A percentile compares a stretch with the other conserved stretches of the same genome.
Conservation (phyloP, 2,113 vertebrate genomes). For the Mobula birostris region DNA sequence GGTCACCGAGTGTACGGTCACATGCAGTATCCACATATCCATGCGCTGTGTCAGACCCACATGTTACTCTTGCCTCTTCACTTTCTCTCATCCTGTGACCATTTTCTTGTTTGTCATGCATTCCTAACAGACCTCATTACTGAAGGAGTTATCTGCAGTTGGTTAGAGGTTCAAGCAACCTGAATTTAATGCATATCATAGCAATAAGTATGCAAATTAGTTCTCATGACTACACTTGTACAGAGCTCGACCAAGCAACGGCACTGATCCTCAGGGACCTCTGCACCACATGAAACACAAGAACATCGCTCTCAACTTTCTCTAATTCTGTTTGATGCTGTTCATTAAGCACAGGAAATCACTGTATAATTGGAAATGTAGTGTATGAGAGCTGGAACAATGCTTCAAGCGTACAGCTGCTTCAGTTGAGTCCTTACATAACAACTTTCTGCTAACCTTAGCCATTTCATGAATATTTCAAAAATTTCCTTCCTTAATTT, state of each 20-base stretch:
- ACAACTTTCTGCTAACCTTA: neutral
- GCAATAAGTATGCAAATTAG: conserved; percentile 12
- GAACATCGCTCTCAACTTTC: neutral
- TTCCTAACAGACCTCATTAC: conserved; percentile 13
- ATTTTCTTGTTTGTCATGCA: neutral
- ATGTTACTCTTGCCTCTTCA: neutral
- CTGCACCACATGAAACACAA: conserved; percentile 7
- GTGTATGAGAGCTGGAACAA: conserved; percentile 3
- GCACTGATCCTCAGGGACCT: neutral
- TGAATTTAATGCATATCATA: conserved; percentile 7
- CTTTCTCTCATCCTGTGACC: neutral
- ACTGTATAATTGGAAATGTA: conserved; percentile 5
- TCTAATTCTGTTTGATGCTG: neutral
- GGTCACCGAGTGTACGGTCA: too few species aligned
- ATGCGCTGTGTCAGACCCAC: neutral
- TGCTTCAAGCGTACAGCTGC: neutral
- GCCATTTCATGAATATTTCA: conserved; percentile 9
- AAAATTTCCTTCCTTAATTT: neutral
- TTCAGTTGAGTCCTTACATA: neutral
- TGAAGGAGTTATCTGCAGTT: neutral
- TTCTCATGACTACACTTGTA: neutral
- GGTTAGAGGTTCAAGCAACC: neutral
- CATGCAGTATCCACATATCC: neutral
- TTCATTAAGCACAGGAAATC: conserved; percentile 1
- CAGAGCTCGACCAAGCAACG: neutral